A percentile compares a stretch with the other conserved stretches of the same genome.
These are phyloP conservation scores for Trichonephila inaurata DNA, from an alignment of 1,140 invertebrate species.

Conservation along the genomic window DNA sequence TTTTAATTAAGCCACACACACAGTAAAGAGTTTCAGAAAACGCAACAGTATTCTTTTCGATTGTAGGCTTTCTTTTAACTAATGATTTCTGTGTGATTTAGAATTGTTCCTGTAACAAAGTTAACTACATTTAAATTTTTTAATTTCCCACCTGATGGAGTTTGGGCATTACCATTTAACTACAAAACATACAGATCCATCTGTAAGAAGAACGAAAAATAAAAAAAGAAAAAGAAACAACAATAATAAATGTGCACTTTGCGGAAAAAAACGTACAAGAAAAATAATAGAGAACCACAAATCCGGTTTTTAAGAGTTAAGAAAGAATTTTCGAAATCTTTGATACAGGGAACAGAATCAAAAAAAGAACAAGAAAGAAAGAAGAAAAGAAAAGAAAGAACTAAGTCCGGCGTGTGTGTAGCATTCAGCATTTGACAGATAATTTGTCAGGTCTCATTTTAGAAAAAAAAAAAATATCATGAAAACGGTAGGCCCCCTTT, in stretches of 20 bases:
- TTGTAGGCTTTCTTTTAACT: neutral
- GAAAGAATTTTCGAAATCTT: slow-evolving; percentile 2
- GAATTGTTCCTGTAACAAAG: neutral
- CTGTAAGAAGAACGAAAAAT: neutral
- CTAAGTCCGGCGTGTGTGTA: neutral
- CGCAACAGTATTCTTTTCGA: no score
- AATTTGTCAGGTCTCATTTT: slow-evolving; percentile 58
- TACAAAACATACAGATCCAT: neutral
- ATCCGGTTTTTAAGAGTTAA: slow-evolving; percentile 13
- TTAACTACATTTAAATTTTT: neutral
- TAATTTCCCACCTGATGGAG: neutral
- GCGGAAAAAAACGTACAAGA: neutral
- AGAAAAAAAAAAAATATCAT: neutral
- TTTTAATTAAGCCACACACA: no score
- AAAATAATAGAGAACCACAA: slow-evolving; percentile 8
- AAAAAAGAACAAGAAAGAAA: neutral
- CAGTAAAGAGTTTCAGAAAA: no score
- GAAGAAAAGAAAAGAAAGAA: neutral
- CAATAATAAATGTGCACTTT: neutral
- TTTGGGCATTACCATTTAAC: slow-evolving; percentile 12
- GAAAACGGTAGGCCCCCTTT: neutral
- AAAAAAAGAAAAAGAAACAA: neutral
- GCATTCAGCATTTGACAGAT: slow-evolving; percentile 51
- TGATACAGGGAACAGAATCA: neutral
- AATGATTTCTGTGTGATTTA: neutral